Base-by-base conservation (phyloP, 2,797 vertebrate species). In the Crocidura indochinensis region DNA sequence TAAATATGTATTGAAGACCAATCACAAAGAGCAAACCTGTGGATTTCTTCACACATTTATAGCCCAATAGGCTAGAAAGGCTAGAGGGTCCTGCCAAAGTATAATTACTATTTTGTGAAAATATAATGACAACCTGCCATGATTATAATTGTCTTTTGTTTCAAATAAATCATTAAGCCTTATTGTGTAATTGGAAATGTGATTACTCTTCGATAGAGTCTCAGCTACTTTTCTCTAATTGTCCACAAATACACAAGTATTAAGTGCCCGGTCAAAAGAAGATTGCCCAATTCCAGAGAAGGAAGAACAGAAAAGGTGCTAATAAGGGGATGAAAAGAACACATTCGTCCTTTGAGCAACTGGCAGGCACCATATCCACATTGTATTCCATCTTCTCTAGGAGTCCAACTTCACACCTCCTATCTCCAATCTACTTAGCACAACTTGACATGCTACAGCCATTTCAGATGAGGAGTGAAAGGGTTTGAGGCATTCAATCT, bases 131-230 rank as follows among this genome's bases (percentile, higher is more conserved):
- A 60, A 46, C 12, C 1, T 74, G 22, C 19, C 46, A 12, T 60
- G 19, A 87, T 81, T 76, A 60, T 56, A 27, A 27, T 8, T 80
- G 76, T 77, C 76, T 89, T 84, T n/a, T 67, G 51, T 67, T 87
- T 74, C 78, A 84, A 31, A 65, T 89, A 89, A 91, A 60, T 44
- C 47, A 62, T 44, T 92, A 87, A 73, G 56, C 49, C 83, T 73
- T 67, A 15, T 73, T 56, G 51, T 8, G 68, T 38, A 71, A 8
- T 74, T 38, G 24, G 11, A 94, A 85, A n/a, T 71, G 19, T 12
- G 29, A 46, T 60, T 79, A 80, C 49, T 62, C 64, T 88, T 64
- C 27, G 53, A 68, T 7, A 15, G 47, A 10, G 2, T 38, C 71
- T 90, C n/a, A 4, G n/a, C 31, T 53, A 84, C 75, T 84, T 80